These are phyloP conservation scores for Tenrec ecaudatus DNA, from an alignment of 2,113 vertebrate species.

Conservation along the genomic window DNA sequence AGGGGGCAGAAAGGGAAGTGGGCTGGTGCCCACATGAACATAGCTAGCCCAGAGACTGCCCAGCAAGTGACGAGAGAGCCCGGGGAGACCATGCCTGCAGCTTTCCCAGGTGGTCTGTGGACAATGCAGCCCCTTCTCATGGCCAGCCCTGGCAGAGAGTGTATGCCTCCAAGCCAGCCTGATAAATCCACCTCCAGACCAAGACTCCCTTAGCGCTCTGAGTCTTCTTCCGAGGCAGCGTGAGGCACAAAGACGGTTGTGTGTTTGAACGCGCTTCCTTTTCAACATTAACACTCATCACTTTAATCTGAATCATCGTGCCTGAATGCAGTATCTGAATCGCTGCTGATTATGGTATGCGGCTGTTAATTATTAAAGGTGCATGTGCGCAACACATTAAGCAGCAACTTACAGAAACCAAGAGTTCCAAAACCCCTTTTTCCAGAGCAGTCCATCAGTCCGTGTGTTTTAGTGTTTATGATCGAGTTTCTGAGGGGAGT, in stretches of 20 bases:
- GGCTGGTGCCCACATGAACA: background rate
- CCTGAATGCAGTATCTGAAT: background rate
- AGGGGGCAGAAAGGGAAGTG: slow-evolving; percentile 1
- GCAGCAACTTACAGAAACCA: background rate
- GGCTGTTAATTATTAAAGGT: slow-evolving; percentile 13
- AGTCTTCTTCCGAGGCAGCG: slow-evolving; percentile 1
- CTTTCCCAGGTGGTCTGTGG: slow-evolving; percentile 40
- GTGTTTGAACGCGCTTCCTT: background rate
- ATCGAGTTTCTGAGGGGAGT: background rate
- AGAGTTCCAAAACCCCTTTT: slow-evolving; percentile 21
- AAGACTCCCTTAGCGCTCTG: background rate
- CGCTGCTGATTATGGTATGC: background rate
- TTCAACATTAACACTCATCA: slow-evolving; percentile 28
- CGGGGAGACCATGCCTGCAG: slow-evolving; percentile 32
- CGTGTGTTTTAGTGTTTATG: background rate
- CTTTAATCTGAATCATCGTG: slow-evolving; percentile 32
- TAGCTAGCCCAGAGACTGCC: background rate
- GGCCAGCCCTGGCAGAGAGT: background rate
- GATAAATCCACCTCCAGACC: no score
- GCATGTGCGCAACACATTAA: background rate
- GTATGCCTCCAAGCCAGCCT: slow-evolving; percentile 10
- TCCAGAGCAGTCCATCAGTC: background rate
- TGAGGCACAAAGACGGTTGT: background rate
- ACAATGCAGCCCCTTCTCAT: slow-evolving; percentile 27
- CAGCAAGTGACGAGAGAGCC: background rate